Conservation (phyloP, 2,797 vertebrate genomes). For the Enteromius treurensis region DNA sequence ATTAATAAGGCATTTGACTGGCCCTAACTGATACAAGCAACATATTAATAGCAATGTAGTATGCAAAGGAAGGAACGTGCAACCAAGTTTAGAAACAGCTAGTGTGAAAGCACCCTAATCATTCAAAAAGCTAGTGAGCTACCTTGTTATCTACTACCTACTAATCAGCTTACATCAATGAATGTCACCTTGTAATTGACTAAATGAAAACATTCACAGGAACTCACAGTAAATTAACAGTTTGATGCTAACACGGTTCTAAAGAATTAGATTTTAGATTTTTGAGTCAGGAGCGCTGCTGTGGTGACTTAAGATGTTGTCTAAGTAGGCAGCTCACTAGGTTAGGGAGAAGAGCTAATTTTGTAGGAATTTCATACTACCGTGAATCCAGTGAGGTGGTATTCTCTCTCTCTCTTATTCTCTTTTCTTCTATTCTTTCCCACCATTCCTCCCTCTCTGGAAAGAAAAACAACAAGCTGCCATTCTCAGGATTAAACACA, state of each 20-base stretch:
- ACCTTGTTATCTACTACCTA: background rate
- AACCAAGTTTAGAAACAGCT: no score
- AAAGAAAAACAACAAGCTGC: conserved; percentile 26
- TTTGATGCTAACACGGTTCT: background rate
- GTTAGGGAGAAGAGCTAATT: background rate
- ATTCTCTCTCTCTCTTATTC: background rate
- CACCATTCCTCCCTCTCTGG: background rate
- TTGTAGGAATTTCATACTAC: background rate
- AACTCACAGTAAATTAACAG: background rate
- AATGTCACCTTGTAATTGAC: background rate
- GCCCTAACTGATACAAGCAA: no score
- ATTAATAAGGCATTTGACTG: no score
- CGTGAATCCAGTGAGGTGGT: background rate
- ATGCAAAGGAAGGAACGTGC: no score
- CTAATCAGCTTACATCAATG: background rate
- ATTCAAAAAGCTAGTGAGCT: background rate
- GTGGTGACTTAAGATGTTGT: background rate
- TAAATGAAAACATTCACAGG: background rate
- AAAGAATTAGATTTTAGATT: background rate
- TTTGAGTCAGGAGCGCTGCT: background rate
- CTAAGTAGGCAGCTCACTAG: background rate
- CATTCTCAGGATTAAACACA: conserved; percentile 43
- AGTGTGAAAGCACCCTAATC: background rate
- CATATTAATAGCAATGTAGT: no score
- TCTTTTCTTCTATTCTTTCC: conserved; percentile 12